phyloP scores from a whole-genome alignment of 2,113 vertebrate species.

The Euleptes europaea region DNA sequence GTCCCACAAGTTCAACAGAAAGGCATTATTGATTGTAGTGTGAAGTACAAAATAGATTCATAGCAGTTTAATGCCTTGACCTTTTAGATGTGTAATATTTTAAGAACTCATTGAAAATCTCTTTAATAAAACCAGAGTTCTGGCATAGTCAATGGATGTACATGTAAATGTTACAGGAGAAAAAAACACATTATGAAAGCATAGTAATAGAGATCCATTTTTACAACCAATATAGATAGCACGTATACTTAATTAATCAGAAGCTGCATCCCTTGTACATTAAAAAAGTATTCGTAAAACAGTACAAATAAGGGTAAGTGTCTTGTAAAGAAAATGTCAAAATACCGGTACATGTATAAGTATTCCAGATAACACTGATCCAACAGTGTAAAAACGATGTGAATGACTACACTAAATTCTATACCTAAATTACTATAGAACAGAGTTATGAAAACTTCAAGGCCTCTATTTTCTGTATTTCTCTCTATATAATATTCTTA shows the following conservation, averaged over 20 bases:
- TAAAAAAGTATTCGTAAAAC: neutral
- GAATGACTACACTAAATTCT: neutral
- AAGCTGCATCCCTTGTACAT: neutral
- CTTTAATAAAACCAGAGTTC: neutral
- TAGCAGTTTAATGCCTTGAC: neutral
- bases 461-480: neutral
- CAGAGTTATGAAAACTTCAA: neutral
- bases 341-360: neutral
- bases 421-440: neutral
- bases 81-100: neutral
- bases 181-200: neutral
- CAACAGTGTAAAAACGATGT: neutral
- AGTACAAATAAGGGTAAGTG: neutral
- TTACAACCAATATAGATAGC: neutral
- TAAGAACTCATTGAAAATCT: neutral
- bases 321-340: neutral
- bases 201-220: neutral
- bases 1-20: neutral
- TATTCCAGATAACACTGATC: neutral
- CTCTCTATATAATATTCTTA: neutral
- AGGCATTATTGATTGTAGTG: neutral
- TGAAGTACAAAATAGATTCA: neutral
- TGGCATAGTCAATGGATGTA: neutral
- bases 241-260: neutral
- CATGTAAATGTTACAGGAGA: neutral